These are phyloP conservation scores for Cyclargus thomasi DNA, from an alignment of 1,140 invertebrate genomes.

Conservation along the genomic window DNA sequence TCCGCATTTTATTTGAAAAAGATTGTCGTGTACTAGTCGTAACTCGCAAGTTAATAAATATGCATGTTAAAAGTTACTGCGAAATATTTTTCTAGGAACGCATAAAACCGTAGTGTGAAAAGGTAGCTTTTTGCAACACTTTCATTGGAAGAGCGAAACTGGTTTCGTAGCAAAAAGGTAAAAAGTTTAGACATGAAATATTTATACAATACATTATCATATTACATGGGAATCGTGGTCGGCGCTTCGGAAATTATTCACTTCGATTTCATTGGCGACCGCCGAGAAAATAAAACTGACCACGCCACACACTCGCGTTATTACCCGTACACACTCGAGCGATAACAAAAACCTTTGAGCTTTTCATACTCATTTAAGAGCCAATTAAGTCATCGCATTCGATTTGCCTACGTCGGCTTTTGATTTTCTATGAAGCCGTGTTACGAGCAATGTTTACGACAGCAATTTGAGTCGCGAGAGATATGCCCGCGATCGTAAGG, in stretches of 20 bases:
- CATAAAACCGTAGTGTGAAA: constrained; percentile 31
- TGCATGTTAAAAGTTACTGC: background rate
- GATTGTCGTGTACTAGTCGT: too few species aligned
- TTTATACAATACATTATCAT: constrained; percentile 73
- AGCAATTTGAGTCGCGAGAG: background rate
- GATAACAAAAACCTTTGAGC: background rate
- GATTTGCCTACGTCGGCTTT: background rate
- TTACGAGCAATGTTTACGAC: background rate
- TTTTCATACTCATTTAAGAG: background rate
- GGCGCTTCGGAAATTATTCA: constrained; percentile 69
- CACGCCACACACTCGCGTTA: background rate
- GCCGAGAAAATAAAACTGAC: constrained; percentile 36
- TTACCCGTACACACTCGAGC: background rate
- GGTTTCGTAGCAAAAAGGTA: constrained; percentile 65
- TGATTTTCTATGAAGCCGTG: background rate
- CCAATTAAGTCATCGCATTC: background rate
- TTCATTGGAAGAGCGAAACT: constrained; percentile 49
- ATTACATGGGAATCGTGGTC: constrained; percentile 71
- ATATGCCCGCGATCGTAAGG: background rate
- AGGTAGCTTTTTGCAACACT: constrained; percentile 47
- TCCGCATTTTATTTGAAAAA: constrained; percentile 13
- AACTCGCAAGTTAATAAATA: background rate
- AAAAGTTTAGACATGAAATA: constrained; percentile 67
- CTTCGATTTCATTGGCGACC: constrained; percentile 64
- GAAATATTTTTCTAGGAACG: constrained; percentile 3